Conservation (phyloP, 2,888 invertebrate genomes). For the Pandemis heparana region DNA sequence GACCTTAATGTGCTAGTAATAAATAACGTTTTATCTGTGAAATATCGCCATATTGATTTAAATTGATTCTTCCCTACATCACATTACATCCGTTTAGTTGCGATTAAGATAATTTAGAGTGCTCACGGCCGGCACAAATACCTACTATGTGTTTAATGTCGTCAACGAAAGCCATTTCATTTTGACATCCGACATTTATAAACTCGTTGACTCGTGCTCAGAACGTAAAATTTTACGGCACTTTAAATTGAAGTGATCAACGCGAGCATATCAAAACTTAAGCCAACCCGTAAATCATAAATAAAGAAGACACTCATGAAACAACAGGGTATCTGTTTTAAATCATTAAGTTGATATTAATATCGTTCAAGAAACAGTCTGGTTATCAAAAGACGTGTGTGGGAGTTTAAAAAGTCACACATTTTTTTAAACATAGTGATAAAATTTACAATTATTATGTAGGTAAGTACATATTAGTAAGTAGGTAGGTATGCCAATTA, state of each 20-base stretch:
- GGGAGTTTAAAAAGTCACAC: neutral
- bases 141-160: neutral
- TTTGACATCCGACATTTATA: conserved; percentile 17
- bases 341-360: neutral
- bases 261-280: conserved; percentile 19
- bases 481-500: neutral
- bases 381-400: neutral
- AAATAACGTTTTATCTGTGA: neutral
- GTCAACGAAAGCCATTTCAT: neutral
- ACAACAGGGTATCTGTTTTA: neutral
- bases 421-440: neutral
- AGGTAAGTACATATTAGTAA: no score
- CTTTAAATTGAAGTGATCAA: conserved; percentile 39
- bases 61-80: neutral
- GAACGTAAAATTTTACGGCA: conserved; percentile 31
- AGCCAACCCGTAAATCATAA: conserved; percentile 27
- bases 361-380: neutral
- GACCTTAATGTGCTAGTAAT: neutral
- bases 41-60: neutral
- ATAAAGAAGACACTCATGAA: conserved; percentile 19
- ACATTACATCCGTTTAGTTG: neutral
- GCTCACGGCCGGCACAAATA: neutral
- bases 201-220: conserved; percentile 38
- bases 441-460: neutral
- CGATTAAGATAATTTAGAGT: neutral